Base-by-base conservation (phyloP, 2,888 invertebrate species). In the Hymenopus coronatus region DNA sequence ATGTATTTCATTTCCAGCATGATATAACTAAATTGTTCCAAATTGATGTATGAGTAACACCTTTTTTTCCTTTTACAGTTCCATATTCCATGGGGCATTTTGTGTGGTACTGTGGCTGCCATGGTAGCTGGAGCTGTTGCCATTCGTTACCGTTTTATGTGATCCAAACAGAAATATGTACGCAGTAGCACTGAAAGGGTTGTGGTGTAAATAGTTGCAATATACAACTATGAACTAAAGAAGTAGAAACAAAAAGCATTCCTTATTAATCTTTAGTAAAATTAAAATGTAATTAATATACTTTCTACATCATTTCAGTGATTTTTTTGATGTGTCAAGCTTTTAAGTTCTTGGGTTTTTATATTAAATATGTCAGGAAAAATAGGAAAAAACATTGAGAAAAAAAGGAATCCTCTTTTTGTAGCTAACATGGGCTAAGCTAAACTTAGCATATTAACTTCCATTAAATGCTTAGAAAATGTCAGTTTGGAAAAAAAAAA, bases 41-140 rank as follows among this genome's bases (percentile, higher is more conserved):
- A 40, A 3, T 12, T 40, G 2, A 40, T 4, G 33, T 33, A 8
- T 6, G 7, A 40, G 12, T 40, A 40, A 9, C 40, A 85, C 1
- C 3, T 28, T 9, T 1, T 40, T 87, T 82, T 89, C 46, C 89
- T 83, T 85, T 87, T 89, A 89, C 89, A 83, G 28, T 90, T 88
- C 30, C 89, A 91, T 88, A 83, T 92, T 27, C 91, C 95, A 84
- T 96, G 96, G 96, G 96, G 96, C 89, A 95, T 97, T 27, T 93
- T 97, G 90, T 94, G 97, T 89, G 95, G 96, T 87, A 95, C 95
- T 87, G 93, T 96, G 88, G 94, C 95, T 88, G 96, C 97, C 91
- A 96, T 96, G 89, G 95, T 96, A 89, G 91, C 91, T 28, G 97
- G 97, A 90, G 95, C 96, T 88, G 95, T 97, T 88, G 96, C 96